Percentiles rank a stretch among this genome's conserved stretches.
Evolutionary conservation across 2,888 invertebrate species (phyloP).

Genomic region (Saturnia japonica): DNA sequence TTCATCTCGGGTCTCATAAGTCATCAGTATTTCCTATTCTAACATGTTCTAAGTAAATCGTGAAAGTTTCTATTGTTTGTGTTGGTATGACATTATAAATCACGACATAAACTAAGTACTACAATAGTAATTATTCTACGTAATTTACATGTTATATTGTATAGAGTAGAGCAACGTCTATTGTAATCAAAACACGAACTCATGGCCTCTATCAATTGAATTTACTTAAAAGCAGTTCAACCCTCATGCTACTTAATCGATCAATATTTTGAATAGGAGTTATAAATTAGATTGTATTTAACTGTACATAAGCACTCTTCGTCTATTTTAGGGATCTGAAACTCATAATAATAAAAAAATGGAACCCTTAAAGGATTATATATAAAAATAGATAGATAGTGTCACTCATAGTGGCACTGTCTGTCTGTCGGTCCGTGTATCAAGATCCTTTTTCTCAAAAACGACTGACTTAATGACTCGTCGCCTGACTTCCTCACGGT

Average conservation of each 20-base stretch:
- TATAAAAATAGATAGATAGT: no score
- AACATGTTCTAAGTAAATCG: not conserved
- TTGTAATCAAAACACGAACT: conserved; percentile 27
- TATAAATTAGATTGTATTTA: conserved; percentile 22
- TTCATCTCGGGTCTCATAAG: not conserved
- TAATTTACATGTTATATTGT: conserved; percentile 6
- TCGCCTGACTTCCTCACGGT: no score
- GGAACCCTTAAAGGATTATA: no score
- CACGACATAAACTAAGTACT: not conserved
- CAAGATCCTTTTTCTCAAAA: no score
- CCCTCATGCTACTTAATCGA: conserved; percentile 23
- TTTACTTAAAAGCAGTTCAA: conserved; percentile 26
- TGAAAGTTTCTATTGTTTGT: not conserved
- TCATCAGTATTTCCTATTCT: not conserved
- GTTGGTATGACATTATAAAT: not conserved
- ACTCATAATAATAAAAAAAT: no score
- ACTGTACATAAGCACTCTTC: conserved; percentile 3
- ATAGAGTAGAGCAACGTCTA: conserved; percentile 20
- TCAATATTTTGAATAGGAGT: conserved; percentile 26
- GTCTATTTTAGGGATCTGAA: conserved; percentile 1
- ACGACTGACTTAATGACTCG: no score
- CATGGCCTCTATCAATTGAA: conserved; percentile 31
- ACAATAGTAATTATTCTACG: not conserved
- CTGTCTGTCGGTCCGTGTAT: no score
- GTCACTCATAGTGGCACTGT: no score